Percentiles rank a stretch among this genome's conserved stretches.
Evolutionary conservation across 2,797 vertebrate species (phyloP).

Genomic region (Masticophis lateralis): DNA sequence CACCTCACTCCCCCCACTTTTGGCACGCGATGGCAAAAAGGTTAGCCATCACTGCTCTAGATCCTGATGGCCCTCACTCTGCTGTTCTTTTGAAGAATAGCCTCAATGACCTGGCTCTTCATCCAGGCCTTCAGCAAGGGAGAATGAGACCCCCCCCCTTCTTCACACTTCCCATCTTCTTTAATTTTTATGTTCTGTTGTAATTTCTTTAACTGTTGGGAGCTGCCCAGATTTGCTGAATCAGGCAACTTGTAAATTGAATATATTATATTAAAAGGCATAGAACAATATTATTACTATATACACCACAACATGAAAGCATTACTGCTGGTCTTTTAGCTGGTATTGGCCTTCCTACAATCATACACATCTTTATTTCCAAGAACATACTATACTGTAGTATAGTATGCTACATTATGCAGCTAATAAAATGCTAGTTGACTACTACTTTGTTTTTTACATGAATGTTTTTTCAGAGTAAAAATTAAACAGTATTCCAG

Average conservation of each 20-base stretch:
- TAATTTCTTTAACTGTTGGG: background rate
- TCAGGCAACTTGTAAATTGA: background rate
- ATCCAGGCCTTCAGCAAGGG: background rate
- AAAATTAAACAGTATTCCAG: background rate
- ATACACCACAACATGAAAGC: too few relatives aligned
- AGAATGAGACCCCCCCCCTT: background rate
- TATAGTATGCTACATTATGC: background rate
- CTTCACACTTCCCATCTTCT: background rate
- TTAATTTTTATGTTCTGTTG: background rate
- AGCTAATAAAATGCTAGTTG: background rate
- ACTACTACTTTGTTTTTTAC: background rate
- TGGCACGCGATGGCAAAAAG: too few relatives aligned
- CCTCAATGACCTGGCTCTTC: background rate
- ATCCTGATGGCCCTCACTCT: background rate
- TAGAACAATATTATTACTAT: too few relatives aligned
- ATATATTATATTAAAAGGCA: background rate
- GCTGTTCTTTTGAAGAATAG: background rate
- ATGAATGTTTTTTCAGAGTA: background rate
- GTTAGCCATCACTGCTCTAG: background rate
- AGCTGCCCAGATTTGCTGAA: background rate
- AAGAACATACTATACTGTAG: too few relatives aligned
- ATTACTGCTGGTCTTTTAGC: too few relatives aligned
- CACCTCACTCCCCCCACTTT: too few relatives aligned
- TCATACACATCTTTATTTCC: too few relatives aligned
- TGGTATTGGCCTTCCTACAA: too few relatives aligned